Percentiles rank a stretch among this genome's conserved stretches.
phyloP scores from a whole-genome alignment of 1,140 invertebrate genomes.

The Apis dorsata region DNA sequence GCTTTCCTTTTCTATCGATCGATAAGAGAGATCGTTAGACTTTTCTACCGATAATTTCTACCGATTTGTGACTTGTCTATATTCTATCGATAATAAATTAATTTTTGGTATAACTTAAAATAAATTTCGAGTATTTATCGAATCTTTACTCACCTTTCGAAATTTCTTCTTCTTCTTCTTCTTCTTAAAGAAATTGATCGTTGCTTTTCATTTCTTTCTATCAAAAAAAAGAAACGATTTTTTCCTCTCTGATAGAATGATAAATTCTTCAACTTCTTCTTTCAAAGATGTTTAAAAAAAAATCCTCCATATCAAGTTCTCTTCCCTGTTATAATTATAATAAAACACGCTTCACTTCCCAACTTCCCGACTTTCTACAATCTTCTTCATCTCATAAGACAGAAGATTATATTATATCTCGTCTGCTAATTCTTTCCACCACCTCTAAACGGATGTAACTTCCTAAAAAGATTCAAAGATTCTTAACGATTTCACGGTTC shows the following conservation, averaged over 20 bases:
- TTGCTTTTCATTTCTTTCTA: neutral
- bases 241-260: neutral
- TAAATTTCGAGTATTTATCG: too few relatives aligned
- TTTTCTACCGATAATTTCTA: conserved; percentile 30
- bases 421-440: neutral
- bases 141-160: neutral
- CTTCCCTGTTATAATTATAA: neutral
- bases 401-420: neutral
- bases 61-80: neutral
- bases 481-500: conserved; percentile 30
- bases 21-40: neutral
- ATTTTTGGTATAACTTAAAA: neutral
- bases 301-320: neutral
- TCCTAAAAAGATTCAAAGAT: too few relatives aligned
- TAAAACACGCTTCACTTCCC: neutral
- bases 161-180: neutral
- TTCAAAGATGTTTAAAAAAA: too few relatives aligned
- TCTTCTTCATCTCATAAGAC: neutral
- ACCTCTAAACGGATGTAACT: neutral
- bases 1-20: conserved; percentile 1
- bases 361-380: neutral
- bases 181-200: neutral
- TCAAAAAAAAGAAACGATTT: neutral
- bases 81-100: neutral
- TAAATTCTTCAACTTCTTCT: neutral